Evolutionary conservation across 2,113 vertebrate genomes (phyloP).

Genomic region (Labeo catla): DNA sequence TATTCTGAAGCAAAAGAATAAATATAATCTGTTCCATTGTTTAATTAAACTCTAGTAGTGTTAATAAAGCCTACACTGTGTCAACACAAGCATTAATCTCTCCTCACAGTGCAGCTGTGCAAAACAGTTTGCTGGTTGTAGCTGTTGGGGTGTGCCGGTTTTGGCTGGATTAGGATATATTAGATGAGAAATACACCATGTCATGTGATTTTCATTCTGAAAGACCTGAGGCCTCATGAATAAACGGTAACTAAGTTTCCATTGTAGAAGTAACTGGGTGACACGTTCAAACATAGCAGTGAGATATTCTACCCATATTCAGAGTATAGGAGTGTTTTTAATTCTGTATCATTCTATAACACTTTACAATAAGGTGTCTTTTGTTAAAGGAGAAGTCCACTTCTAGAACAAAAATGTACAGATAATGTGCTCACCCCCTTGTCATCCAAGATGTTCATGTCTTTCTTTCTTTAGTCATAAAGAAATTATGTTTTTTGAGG

Average conservation of each 20-base stretch:
- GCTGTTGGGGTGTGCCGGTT: background rate
- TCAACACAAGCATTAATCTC: conserved; percentile 20
- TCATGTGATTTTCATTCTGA: conserved; percentile 1
- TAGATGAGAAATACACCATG: conserved; percentile 10
- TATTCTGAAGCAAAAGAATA: background rate
- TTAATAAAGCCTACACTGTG: background rate
- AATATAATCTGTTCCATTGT: background rate
- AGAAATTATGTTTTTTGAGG: too few species aligned
- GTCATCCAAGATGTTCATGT: too few species aligned
- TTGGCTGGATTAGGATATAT: conserved; percentile 7
- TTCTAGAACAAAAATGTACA: too few species aligned
- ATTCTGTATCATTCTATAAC: too few species aligned
- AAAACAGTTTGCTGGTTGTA: background rate
- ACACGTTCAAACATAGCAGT: too few species aligned
- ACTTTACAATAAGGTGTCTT: too few species aligned
- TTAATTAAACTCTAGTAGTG: background rate
- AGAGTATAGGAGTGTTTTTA: too few species aligned
- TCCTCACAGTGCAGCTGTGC: background rate
- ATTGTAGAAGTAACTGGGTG: background rate
- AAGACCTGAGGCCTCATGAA: conserved; percentile 3
- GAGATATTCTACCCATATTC: too few species aligned
- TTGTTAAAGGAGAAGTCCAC: too few species aligned
- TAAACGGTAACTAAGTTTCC: background rate
- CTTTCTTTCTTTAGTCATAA: too few species aligned
- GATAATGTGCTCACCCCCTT: too few species aligned